phyloP scores from a whole-genome alignment of 2,797 vertebrate genomes.

The Spinus olivaceus region DNA sequence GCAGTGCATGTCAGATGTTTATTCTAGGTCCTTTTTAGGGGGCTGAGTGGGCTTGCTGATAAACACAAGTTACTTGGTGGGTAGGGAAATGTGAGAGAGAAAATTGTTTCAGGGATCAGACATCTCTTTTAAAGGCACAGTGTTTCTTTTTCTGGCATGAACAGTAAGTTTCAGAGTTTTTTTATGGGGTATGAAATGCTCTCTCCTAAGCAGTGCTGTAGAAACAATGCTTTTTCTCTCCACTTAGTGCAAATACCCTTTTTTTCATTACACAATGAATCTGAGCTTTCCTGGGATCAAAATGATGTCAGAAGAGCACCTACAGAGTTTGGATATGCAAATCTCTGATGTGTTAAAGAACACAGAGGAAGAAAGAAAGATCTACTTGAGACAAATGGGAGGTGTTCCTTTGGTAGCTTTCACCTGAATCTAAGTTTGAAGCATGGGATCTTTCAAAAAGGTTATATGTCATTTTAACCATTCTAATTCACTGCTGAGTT shows the following conservation, averaged over 20 bases:
- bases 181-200: conserved; percentile 40
- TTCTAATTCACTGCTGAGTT: conserved; percentile 51
- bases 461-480: not conserved
- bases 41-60: conserved; percentile 57
- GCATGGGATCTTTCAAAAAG: conserved; percentile 11
- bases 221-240: conserved; percentile 48
- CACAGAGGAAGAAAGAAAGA: not conserved
- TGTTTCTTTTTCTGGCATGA: conserved; percentile 35
- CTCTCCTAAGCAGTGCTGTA: conserved; percentile 42
- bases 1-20: conserved; percentile 67
- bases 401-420: not conserved
- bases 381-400: not conserved
- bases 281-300: conserved; percentile 12
- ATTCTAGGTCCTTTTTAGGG: conserved; percentile 59
- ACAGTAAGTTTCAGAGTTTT: conserved; percentile 52
- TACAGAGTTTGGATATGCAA: not conserved
- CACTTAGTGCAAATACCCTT: conserved; percentile 45
- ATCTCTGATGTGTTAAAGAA: not conserved
- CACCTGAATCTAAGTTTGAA: conserved; percentile 35
- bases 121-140: conserved; percentile 53
- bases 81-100: not conserved
- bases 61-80: conserved; percentile 55
- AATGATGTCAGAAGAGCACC: not conserved
- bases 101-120: not conserved
- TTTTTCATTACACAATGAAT: conserved; percentile 50